phyloP scores from a whole-genome alignment of 2,888 invertebrate species.

The Netelia fuscicornis region DNA sequence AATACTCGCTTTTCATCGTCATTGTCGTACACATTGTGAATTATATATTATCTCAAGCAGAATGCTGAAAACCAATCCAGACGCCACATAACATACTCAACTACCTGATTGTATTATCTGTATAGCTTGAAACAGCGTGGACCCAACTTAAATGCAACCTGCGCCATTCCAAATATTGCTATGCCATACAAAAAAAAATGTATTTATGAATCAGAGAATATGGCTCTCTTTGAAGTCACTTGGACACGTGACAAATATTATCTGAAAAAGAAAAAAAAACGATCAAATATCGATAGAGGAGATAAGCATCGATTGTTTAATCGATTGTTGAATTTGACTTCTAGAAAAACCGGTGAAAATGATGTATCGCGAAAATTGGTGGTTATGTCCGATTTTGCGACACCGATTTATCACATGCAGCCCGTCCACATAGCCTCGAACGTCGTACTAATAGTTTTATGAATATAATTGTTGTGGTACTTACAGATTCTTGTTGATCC shows the following conservation, averaged over 20 bases:
- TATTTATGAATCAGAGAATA: too few species aligned
- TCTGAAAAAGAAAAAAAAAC: too few species aligned
- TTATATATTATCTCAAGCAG: slow-evolving; percentile 7
- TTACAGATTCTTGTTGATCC: slow-evolving; percentile 4
- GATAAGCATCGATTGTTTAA: background rate
- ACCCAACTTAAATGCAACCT: background rate
- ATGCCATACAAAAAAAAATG: background rate
- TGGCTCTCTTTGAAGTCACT: too few species aligned
- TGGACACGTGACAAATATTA: too few species aligned
- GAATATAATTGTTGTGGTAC: slow-evolving; percentile 4
- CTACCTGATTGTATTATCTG: slow-evolving; percentile 9
- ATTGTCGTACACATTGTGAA: background rate
- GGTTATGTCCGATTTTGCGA: background rate
- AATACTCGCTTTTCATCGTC: slow-evolving; percentile 42
- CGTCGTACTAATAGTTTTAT: slow-evolving; percentile 25
- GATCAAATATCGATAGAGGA: too few species aligned
- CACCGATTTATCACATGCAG: slow-evolving; percentile 9
- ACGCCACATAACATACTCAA: background rate
- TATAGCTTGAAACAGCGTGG: background rate
- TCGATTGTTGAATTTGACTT: background rate
- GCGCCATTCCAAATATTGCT: background rate
- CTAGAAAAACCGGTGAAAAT: background rate
- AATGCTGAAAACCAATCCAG: background rate
- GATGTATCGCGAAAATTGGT: background rate
- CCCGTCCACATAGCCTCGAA: slow-evolving; percentile 7